Evolutionary conservation across 2,113 vertebrate species (phyloP), one percentile per base, ranked within the genome.

Genomic region (Lethenteron reissneri): DNA sequence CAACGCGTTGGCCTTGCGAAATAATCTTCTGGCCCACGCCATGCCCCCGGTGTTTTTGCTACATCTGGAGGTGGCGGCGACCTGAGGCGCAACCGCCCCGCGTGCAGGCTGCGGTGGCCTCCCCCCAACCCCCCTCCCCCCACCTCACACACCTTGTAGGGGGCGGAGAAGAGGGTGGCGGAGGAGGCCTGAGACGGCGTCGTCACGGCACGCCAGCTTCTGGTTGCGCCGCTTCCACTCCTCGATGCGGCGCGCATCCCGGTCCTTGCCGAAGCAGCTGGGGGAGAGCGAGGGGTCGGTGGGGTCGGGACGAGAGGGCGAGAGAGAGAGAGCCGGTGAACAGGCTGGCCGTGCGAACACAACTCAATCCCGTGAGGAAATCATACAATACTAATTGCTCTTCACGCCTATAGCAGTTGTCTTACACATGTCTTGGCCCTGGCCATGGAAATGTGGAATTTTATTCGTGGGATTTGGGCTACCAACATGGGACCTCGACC

Each of bases 181-280:
- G 64, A 68, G 64, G 64, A 68, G 64, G 64, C n/a, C n/a, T n/a
- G 64, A 68, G 25, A 25, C 25, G n/a, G 64, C n/a, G n/a, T 68
- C 64, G 25, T 68, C 25, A 68, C n/a, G n/a, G 64, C 64, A n/a
- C n/a, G 25, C 25, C n/a, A 68, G 25, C 10, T 68, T 68, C 64
- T 68, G 64, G 64, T 68, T 68, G 64, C 64, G 64, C 2, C 25
- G n/a, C 64, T 11, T n/a, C 64, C 64, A 68, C 25, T 68, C 64
- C 64, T 68, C 64, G 8, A 68, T 68, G 64, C 64, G 64, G n/a
- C 25, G 64, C n/a, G 64, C 64, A 17, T 68, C n/a, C n/a, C 64
- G 64, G 10, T 68, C 64, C 64, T 68, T 68, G n/a, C 9, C 25
- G 64, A 25, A 8, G 25, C 64, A 68, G 9, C 64, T 68, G 64